phyloP scores from a whole-genome alignment of 2,113 vertebrate species.

The Hemiscyllium ocellatum region DNA sequence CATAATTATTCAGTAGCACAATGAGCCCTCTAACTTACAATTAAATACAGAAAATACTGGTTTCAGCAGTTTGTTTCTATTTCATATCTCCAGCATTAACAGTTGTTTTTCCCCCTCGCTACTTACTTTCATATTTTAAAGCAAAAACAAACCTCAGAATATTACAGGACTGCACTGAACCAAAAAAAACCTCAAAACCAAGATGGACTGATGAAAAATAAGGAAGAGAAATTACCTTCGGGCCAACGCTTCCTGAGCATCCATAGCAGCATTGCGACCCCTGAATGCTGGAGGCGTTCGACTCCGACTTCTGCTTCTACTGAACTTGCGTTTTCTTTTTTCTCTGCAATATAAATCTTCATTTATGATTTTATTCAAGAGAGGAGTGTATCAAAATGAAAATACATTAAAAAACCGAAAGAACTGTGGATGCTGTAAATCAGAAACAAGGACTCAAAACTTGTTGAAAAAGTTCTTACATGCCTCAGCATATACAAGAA shows the following conservation, averaged over 20 bases:
- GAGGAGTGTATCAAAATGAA: background rate
- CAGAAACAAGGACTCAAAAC: background rate
- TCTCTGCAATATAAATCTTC: constrained; percentile 63
- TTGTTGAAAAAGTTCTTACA: background rate
- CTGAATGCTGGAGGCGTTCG: constrained; percentile 77
- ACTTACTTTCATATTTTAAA: background rate
- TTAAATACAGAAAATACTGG: too few species aligned
- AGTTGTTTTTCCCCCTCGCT: too few species aligned
- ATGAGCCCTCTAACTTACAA: background rate
- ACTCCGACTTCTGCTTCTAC: constrained; percentile 76
- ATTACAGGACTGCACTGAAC: background rate
- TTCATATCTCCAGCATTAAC: too few species aligned
- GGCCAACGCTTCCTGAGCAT: constrained; percentile 91
- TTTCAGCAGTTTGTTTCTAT: too few species aligned
- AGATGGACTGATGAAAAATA: background rate
- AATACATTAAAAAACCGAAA: background rate
- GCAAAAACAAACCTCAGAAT: background rate
- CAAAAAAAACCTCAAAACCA: background rate
- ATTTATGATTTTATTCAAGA: background rate
- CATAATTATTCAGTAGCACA: background rate
- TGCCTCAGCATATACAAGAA: background rate
- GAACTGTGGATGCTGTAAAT: too few species aligned
- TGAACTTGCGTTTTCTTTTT: constrained; percentile 74
- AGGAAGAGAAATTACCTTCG: constrained; percentile 66
- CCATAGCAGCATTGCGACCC: constrained; percentile 93